Evolutionary conservation across 2,888 invertebrate genomes (phyloP), one percentile per base, ranked within the genome.

Genomic region (Isotomurus palustris): DNA sequence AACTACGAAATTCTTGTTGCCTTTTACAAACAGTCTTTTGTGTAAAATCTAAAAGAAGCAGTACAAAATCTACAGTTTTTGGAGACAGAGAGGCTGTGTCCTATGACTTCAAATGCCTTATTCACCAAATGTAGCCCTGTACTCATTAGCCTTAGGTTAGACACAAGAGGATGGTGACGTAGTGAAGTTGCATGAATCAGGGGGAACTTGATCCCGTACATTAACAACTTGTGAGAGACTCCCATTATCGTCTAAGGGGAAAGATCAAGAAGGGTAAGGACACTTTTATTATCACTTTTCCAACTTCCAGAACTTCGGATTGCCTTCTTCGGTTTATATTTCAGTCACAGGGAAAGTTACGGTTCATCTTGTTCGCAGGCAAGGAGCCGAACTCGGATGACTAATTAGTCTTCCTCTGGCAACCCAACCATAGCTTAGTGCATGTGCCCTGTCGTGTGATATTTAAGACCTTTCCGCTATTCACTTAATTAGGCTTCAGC

Each of bases 391-490:
- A 22, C 36, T 57, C 57, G 45, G 51, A 45, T 57, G 53, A 53
- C 57, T 57, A 57, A 57, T 57, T 57, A 57, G 57, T 27, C 28
- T 22, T 52, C 57, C 51, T 32, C 57, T 45, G 32, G 44, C 45
- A 47, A 17, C 4, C 43, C 19, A 6, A 8, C 19, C 22, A 14
- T 17, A 17, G 17, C 38, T 17, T 38, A 32, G 8, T 32, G 32
- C 32, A 10, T 32, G 8, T 32, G 14, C 14, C 32, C 14, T 32
- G 8, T 14, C 8, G 43, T 57, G 57, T 57, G 57, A 57, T 57
- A 57, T 57, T 53, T 47, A 47, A 57, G 57, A 57, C 57, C 57
- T 57, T 47, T 52, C n/a, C n/a, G n/a, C 52, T 35, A 47, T 57
- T 40, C 45, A 36, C 51, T 53, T 57, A 57, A 57, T 57, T 52